Conservation (phyloP, 37 sponge, comb jelly and placozoan genomes). For the Spongilla lacustris region DNA sequence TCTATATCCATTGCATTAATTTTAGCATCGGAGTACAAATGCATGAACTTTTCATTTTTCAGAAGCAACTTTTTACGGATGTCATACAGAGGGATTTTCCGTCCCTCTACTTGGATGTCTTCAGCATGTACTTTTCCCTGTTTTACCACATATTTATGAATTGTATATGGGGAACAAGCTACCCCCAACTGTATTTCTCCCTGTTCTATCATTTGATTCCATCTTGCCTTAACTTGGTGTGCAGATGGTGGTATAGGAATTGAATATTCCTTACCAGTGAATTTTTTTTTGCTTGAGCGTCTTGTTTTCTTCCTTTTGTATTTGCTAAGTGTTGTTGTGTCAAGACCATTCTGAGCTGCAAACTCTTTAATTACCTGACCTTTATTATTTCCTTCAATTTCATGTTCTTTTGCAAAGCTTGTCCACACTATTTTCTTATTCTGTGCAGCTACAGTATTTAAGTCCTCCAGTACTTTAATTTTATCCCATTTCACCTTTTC, state of each 20-base stretch:
- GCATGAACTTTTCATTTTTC: no score
- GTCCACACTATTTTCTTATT: no score
- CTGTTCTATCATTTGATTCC: conserved; percentile 8
- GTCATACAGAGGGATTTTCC: no score
- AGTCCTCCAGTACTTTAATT: conserved; percentile 12
- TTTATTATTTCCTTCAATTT: no score
- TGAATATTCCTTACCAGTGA: conserved; percentile 6
- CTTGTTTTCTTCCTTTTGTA: not conserved
- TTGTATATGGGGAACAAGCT: conserved; percentile 9
- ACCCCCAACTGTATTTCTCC: conserved; percentile 22
- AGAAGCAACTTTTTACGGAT: no score
- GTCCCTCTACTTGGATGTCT: not conserved
- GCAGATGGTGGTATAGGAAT: conserved; percentile 14
- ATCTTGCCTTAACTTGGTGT: conserved; percentile 5
- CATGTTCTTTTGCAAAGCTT: no score
- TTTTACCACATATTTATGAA: not conserved
- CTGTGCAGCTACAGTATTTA: no score
- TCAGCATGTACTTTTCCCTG: conserved; percentile 15
- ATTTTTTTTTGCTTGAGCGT: not conserved
- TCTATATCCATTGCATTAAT: no score
- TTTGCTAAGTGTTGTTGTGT: conserved; percentile 1
- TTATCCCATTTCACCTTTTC: conserved; percentile 28
- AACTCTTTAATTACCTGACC: no score
- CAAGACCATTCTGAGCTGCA: conserved; percentile 14
- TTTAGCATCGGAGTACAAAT: no score